A percentile compares a stretch with the other conserved stretches of the same genome.
Evolutionary conservation across 1,140 invertebrate species (phyloP).

Genomic region (Spodoptera litura): DNA sequence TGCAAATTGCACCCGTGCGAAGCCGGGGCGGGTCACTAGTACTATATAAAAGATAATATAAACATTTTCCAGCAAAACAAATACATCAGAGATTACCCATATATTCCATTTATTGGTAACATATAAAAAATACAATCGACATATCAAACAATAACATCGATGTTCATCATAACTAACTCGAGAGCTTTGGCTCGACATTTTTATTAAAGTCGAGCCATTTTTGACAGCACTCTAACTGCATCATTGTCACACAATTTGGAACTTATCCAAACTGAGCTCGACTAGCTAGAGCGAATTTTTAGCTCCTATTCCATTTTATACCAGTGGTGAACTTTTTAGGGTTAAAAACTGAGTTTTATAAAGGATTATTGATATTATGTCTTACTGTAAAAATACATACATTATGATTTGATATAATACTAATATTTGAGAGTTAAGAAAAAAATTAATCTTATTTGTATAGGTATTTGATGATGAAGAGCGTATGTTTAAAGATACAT

Average conservation of each 20-base stretch:
- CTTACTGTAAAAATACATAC: too few species aligned
- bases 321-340: constrained; percentile 25
- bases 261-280: constrained; percentile 47
- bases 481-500: too few species aligned
- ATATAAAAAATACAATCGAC: constrained; percentile 2
- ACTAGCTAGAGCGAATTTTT: constrained; percentile 44
- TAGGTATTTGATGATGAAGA: too few species aligned
- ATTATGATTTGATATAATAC: too few species aligned
- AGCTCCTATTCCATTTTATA: constrained; percentile 36
- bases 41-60: too few species aligned
- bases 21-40: too few species aligned
- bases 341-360: constrained; percentile 13
- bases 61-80: neutral
- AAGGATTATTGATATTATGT: neutral
- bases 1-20: too few species aligned
- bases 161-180: constrained; percentile 31
- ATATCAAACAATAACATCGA: constrained; percentile 22
- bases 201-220: constrained; percentile 45
- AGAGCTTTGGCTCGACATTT: constrained; percentile 24
- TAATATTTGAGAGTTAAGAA: too few species aligned
- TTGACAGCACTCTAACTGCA: constrained; percentile 55
- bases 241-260: constrained; percentile 64
- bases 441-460: too few species aligned
- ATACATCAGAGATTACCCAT: too few species aligned
- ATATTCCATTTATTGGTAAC: too few species aligned